phyloP scores from a whole-genome alignment of 2,888 invertebrate genomes.

The Brassicogethes aeneus region DNA sequence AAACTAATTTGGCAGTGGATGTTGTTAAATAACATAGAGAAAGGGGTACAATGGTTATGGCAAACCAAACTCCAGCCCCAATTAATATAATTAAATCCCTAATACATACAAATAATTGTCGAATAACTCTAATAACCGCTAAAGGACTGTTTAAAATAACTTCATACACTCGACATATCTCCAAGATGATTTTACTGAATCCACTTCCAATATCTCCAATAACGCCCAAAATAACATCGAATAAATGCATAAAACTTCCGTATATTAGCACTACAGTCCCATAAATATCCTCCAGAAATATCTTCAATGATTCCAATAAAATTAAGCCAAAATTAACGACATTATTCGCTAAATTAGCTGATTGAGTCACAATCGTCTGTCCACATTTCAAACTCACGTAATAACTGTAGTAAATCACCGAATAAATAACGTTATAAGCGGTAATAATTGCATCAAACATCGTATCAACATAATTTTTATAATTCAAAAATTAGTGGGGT shows the following conservation, averaged over 20 bases:
- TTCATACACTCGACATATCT: no score
- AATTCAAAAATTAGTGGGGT: no score
- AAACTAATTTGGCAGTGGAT: slow-evolving; percentile 11
- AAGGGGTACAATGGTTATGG: slow-evolving; percentile 21
- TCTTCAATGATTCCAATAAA: slow-evolving; percentile 21
- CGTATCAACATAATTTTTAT: no score
- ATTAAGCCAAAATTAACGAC: slow-evolving; percentile 16
- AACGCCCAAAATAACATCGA: slow-evolving; percentile 4
- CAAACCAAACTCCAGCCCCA: slow-evolving; percentile 27
- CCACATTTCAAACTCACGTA: slow-evolving; percentile 25
- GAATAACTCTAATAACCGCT: slow-evolving; percentile 6
- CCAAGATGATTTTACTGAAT: slow-evolving; percentile 2
- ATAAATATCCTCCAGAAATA: slow-evolving; percentile 22
- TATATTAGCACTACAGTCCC: neutral
- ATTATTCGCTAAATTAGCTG: slow-evolving; percentile 8
- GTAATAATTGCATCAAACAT: neutral
- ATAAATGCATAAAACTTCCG: slow-evolving; percentile 2
- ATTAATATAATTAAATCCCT: slow-evolving; percentile 21
- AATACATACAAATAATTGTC: slow-evolving; percentile 13
- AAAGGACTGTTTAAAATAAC: neutral
- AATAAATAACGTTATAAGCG: slow-evolving; percentile 1
- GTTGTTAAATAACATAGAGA: slow-evolving; percentile 15
- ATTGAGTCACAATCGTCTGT: slow-evolving; percentile 19
- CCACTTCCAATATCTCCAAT: neutral
- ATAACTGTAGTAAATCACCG: slow-evolving; percentile 12